These are phyloP conservation scores for Aix galericulata DNA, from an alignment of 2,113 vertebrate species.

Conservation along the genomic window DNA sequence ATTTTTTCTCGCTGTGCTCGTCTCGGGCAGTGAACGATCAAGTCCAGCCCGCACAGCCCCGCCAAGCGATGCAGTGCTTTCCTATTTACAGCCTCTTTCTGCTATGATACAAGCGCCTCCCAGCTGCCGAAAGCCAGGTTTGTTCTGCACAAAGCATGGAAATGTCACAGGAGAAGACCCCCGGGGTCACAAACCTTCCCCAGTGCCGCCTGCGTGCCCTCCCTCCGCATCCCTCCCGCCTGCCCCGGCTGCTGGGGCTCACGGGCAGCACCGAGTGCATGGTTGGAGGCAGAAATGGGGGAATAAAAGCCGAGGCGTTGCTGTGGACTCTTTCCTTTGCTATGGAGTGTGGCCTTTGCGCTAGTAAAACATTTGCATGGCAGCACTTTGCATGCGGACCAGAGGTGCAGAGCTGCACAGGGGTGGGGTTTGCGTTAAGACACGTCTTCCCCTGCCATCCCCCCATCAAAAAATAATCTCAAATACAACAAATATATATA, in stretches of 20 bases:
- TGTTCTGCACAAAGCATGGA: neutral
- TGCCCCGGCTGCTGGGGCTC: neutral
- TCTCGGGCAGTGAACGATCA: neutral
- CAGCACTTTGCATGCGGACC: neutral
- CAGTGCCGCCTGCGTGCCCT: neutral
- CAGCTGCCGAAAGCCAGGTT: neutral
- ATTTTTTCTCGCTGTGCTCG: neutral
- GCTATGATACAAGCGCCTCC: neutral
- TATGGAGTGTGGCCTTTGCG: neutral
- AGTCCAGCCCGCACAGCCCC: neutral
- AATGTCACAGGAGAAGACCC: neutral
- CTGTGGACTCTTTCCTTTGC: neutral
- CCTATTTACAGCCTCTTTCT: slow-evolving; percentile 19
- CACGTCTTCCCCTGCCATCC: neutral
- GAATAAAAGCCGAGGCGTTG: neutral
- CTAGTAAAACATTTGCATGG: neutral
- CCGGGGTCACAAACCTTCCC: neutral
- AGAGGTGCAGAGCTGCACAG: neutral
- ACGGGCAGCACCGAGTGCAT: neutral
- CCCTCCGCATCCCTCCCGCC: neutral
- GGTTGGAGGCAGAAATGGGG: neutral
- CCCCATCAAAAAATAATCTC: neutral
- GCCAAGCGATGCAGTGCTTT: neutral
- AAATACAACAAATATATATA: neutral
- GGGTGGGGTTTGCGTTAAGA: neutral